A percentile compares a stretch with the other conserved stretches of the same genome.
Conservation (phyloP, 1,140 invertebrate species). For the Ceratosolen fusciceps region DNA sequence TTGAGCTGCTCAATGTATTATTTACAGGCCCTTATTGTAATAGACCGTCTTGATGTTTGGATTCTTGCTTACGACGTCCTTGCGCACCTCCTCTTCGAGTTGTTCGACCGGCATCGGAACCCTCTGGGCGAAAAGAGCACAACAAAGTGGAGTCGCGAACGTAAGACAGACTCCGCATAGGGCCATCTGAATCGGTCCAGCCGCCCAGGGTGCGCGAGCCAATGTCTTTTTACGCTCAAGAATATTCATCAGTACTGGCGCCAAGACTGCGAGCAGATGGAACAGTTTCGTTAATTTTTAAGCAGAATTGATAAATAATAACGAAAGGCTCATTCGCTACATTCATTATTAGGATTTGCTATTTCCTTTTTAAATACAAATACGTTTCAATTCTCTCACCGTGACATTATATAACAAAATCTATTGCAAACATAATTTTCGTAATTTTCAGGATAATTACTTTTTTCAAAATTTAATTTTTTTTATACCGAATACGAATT, state of each 20-base stretch:
- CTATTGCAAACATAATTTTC: too few species aligned
- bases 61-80: slow-evolving; percentile 65
- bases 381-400: too few species aligned
- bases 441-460: too few species aligned
- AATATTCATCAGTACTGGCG: slow-evolving; percentile 79
- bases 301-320: too few species aligned
- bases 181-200: slow-evolving; percentile 76
- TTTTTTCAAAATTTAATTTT: too few species aligned
- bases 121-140: slow-evolving; percentile 85
- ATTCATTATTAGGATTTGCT: too few species aligned
- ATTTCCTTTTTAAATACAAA: too few species aligned
- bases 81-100: slow-evolving; percentile 75
- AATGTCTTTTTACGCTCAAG: slow-evolving; percentile 76
- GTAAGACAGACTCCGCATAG: slow-evolving; percentile 83
- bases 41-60: slow-evolving; percentile 70
- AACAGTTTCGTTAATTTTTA: too few species aligned
- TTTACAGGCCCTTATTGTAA: slow-evolving; percentile 77
- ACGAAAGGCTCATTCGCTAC: too few species aligned
- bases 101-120: slow-evolving; percentile 73
- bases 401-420: too few species aligned
- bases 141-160: slow-evolving; percentile 87
- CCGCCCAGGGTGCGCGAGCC: slow-evolving; percentile 73
- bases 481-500: too few species aligned
- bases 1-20: neutral
- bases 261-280: slow-evolving; percentile 72